A percentile compares a stretch with the other conserved stretches of the same genome.
phyloP scores from a whole-genome alignment of 1,140 invertebrate genomes.

The Zaprionus davidi region DNA sequence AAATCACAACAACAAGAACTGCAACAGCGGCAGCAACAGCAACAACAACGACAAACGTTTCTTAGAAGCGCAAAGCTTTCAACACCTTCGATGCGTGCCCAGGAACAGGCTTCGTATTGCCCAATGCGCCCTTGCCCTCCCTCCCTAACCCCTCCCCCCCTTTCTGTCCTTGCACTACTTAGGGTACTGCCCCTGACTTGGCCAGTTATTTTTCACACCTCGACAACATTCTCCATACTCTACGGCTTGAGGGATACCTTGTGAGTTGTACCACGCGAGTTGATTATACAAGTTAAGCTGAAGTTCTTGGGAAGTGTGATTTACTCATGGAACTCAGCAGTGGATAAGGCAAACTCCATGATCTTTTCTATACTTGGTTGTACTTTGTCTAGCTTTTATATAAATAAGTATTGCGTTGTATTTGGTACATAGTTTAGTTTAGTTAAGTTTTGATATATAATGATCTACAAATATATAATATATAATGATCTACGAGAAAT shows the following conservation, averaged over 20 bases:
- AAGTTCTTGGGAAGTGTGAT: background rate
- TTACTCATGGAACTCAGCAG: background rate
- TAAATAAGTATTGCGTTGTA: background rate
- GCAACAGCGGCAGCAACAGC: conserved; percentile 14
- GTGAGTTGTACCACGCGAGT: background rate
- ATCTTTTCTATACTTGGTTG: background rate
- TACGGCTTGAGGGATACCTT: background rate
- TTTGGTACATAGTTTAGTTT: too few species aligned
- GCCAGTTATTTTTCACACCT: conserved; percentile 84
- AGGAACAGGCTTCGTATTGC: conserved; percentile 40
- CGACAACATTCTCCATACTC: conserved; percentile 70
- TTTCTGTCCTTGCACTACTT: conserved; percentile 13
- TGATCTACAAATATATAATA: too few species aligned
- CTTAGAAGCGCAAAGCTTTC: conserved; percentile 81
- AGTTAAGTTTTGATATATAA: too few species aligned
- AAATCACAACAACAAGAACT: conserved; percentile 61
- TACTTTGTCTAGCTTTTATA: background rate
- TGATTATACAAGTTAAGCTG: background rate
- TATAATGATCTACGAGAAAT: too few species aligned
- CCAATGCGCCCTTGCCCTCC: conserved; percentile 1
- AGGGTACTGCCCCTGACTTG: conserved; percentile 22
- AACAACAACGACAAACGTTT: conserved; percentile 71
- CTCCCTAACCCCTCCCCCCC: background rate
- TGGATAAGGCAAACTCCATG: background rate
- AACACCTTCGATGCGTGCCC: conserved; percentile 79